Evolutionary conservation across 1,140 invertebrate genomes (phyloP).

Genomic region (Eciton burchellii): DNA sequence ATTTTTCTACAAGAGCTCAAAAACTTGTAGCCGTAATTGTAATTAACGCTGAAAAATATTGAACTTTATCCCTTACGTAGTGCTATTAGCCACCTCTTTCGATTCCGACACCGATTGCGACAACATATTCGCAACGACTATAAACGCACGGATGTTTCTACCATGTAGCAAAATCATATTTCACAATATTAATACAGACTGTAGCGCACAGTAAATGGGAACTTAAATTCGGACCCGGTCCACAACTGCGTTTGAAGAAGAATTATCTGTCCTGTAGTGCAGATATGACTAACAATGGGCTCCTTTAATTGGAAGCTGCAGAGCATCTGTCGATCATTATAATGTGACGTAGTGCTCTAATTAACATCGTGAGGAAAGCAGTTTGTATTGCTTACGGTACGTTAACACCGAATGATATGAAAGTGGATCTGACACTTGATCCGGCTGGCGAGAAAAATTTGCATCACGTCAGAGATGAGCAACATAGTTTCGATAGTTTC

Average conservation of each 20-base stretch:
- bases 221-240: conserved; percentile 15
- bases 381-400: conserved; percentile 33
- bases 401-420: conserved; percentile 23
- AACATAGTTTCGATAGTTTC: neutral
- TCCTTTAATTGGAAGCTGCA: conserved; percentile 70
- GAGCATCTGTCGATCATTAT: conserved; percentile 80
- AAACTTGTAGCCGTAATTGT: too few relatives aligned
- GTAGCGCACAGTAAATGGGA: neutral
- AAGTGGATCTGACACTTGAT: neutral
- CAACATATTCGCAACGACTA: conserved; percentile 41
- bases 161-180: conserved; percentile 49
- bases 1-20: too few relatives aligned
- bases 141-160: conserved; percentile 32
- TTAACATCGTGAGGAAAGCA: conserved; percentile 26
- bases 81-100: conserved; percentile 9
- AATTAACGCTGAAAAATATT: too few relatives aligned
- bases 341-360: conserved; percentile 62
- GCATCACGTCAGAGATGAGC: neutral
- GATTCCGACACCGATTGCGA: conserved; percentile 51
- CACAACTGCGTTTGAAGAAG: conserved; percentile 16
- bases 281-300: conserved; percentile 66
- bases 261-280: conserved; percentile 47
- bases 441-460: neutral
- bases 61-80: conserved; percentile 50
- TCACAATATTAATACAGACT: too few relatives aligned